Conservation (phyloP, 2,113 vertebrate genomes). For the Nanorana parkeri region DNA sequence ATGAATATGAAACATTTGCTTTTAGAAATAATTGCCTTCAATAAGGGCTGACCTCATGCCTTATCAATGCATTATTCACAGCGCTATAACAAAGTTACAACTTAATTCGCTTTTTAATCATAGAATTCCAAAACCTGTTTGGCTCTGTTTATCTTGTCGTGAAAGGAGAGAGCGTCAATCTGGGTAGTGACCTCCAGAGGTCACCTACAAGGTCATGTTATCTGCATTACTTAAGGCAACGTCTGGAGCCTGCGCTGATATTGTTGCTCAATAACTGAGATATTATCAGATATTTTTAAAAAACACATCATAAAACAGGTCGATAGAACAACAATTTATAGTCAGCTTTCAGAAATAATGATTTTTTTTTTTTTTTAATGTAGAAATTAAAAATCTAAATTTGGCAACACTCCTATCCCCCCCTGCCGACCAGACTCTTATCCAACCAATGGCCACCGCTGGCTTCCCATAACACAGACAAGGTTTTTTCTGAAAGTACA, state of each 20-base stretch:
- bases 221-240: background rate
- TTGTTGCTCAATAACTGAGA: background rate
- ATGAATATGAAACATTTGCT: constrained; percentile 24
- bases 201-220: background rate
- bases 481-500: no score
- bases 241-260: background rate
- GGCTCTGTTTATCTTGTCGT: background rate
- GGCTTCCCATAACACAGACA: no score
- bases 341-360: no score
- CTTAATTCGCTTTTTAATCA: constrained; percentile 26
- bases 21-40: constrained; percentile 27
- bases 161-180: background rate
- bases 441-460: no score
- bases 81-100: background rate
- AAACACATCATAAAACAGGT: background rate
- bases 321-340: background rate
- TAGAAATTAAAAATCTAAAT: no score
- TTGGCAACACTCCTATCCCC: no score
- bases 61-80: constrained; percentile 18
- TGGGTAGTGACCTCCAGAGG: background rate
- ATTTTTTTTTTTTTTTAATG: background rate
- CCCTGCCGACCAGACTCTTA: no score
- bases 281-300: background rate
- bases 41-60: background rate
- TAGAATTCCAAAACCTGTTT: background rate